Evolutionary conservation across 2,113 vertebrate species (phyloP).

Genomic region (Mellivora capensis): DNA sequence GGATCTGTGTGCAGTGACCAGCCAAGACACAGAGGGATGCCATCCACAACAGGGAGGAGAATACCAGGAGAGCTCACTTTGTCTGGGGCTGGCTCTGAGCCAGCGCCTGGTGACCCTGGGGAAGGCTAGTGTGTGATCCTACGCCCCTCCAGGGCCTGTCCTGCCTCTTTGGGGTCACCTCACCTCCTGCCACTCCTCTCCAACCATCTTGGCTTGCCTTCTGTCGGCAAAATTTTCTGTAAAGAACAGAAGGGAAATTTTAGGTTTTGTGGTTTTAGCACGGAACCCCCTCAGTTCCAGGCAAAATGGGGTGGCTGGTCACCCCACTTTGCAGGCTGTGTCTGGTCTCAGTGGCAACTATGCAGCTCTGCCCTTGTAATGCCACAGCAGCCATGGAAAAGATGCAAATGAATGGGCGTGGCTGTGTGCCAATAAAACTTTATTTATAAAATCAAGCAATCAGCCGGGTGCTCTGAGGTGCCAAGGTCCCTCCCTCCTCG

Average conservation of each 20-base stretch:
- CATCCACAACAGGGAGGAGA: fast-evolving
- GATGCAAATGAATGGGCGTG: background rate
- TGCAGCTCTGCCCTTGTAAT: background rate
- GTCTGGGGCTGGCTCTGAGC: background rate
- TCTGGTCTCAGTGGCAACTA: background rate
- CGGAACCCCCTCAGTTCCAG: no score
- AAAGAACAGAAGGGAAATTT: background rate
- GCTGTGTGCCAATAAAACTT: background rate
- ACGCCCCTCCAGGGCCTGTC: background rate
- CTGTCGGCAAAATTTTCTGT: background rate
- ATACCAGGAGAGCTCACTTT: fast-evolving
- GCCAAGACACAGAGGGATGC: fast-evolving
- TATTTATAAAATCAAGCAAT: background rate
- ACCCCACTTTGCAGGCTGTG: background rate
- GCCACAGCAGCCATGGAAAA: background rate
- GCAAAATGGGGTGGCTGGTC: fast-evolving
- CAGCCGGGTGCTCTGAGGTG: background rate
- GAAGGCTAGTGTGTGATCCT: fast-evolving
- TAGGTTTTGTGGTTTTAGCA: background rate
- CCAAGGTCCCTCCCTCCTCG: background rate
- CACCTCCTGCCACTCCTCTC: background rate
- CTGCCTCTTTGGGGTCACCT: background rate
- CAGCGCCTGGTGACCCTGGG: fast-evolving
- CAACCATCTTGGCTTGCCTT: background rate
- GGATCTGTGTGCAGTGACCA: fast-evolving